These are phyloP conservation scores for Pteromalus puparum DNA, from an alignment of 1,140 invertebrate genomes.

Conservation along the genomic window DNA sequence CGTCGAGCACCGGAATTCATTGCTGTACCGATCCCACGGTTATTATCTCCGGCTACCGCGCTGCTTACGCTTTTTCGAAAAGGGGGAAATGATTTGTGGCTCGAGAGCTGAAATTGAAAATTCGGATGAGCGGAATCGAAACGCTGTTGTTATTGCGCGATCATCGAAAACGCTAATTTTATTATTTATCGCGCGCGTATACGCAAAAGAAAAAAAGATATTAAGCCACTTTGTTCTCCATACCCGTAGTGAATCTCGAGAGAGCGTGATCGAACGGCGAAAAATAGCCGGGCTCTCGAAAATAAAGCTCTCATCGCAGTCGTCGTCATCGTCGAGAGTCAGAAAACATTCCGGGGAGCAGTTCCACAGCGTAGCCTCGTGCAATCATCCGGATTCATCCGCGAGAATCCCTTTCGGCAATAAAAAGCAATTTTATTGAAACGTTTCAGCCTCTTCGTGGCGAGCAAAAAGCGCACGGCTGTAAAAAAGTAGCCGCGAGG, in stretches of 20 bases:
- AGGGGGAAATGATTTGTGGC: neutral
- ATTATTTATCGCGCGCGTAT: no score
- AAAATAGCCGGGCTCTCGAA: neutral
- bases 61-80: neutral
- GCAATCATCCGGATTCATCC: conserved; percentile 38
- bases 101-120: neutral
- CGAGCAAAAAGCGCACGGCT: neutral
- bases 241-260: neutral
- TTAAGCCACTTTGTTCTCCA: neutral
- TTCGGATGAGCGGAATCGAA: neutral
- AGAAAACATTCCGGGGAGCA: neutral
- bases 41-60: neutral
- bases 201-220: neutral
- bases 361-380: neutral
- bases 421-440: conserved; percentile 46
- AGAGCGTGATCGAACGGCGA: no score
- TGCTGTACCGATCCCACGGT: neutral
- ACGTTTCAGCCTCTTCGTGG: conserved; percentile 49
- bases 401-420: conserved; percentile 13
- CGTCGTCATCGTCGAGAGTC: neutral
- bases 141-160: neutral
- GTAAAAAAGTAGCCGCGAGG: conserved; percentile 1
- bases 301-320: neutral
- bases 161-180: no score
- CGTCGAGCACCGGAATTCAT: neutral